Base-by-base conservation (phyloP, 2,797 vertebrate species). In the Macropus fuliginosus region DNA sequence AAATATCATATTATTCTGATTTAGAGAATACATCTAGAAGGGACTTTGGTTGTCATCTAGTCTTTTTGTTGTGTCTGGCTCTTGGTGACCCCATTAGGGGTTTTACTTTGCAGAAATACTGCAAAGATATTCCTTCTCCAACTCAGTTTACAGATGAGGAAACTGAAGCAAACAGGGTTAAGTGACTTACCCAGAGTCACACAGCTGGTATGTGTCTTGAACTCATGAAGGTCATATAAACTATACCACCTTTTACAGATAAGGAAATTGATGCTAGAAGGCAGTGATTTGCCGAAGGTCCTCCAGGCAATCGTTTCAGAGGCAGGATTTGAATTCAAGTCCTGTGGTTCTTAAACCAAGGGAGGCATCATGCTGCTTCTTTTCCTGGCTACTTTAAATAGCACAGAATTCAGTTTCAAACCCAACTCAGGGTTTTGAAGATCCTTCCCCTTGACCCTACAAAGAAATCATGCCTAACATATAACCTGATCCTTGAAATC, bases 371-470 rank as follows among this genome's bases (percentile, higher is more conserved):
- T 81, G 16, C 14, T 81, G 18, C 66, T 18, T 46, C 18, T 6
- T 87, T 50, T 4, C 40, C 40, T 62, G 59, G 13, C 59, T 62
- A 34, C 59, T 62, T 62, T 46, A 46, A 87, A 87, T 27, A 87
- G 74, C 40, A 24, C 8, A 27, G 74, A 87, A 87, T 87, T 87
- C 21, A 81, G 18, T 81, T 92, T 96, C 93, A 95, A 93, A 59
- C 34, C 87, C 5, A 21, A 1, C 21, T 28, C 66, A 56, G 87
- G 21, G 28, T 12, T 90, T 95, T 91, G 89, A 94, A 54, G 54
- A 92, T 91, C 62, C 55, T 87, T 46, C 40, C 40, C 6, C 74
- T 46, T 62, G 11, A 40, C 18, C 18, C 29, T n/a, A 40, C 18
- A 40, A 74, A 40, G 28, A 5, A 18, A 74, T 74, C 6, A 40